Conservation (phyloP, 2,888 invertebrate species). For the Kuschelorhynchus macadamiae region DNA sequence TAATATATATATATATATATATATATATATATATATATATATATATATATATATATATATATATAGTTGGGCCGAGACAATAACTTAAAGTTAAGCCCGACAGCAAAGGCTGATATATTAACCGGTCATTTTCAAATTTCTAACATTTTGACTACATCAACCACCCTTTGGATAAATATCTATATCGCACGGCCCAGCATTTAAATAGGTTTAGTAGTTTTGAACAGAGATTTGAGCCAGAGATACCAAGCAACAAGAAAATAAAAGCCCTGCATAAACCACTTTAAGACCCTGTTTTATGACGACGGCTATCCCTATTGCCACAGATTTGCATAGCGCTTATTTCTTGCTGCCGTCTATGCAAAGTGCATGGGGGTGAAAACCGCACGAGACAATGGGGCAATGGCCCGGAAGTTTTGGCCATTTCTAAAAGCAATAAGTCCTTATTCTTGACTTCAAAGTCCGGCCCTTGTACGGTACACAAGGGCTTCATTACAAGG, state of each 20-base stretch:
- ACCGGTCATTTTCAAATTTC: too few relatives aligned
- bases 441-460: conserved; percentile 36
- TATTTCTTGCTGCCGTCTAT: conserved; percentile 16
- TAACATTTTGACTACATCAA: too few relatives aligned
- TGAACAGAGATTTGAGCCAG: not conserved
- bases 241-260: too few relatives aligned
- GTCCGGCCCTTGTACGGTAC: conserved; percentile 20
- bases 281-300: conserved; percentile 10
- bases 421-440: conserved; percentile 18
- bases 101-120: too few relatives aligned
- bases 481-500: conserved; percentile 22
- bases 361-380: conserved; percentile 12
- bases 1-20: too few relatives aligned
- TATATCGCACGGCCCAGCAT: too few relatives aligned
- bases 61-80: too few relatives aligned
- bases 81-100: too few relatives aligned
- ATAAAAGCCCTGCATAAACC: not conserved
- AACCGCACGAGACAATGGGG: not conserved
- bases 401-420: conserved; percentile 33
- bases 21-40: too few relatives aligned
- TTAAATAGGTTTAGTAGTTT: too few relatives aligned
- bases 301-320: not conserved
- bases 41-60: too few relatives aligned
- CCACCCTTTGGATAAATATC: too few relatives aligned
- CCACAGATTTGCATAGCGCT: conserved; percentile 20